Conservation (phyloP, 2,797 vertebrate species). For the Aulostomus chinensis region DNA sequence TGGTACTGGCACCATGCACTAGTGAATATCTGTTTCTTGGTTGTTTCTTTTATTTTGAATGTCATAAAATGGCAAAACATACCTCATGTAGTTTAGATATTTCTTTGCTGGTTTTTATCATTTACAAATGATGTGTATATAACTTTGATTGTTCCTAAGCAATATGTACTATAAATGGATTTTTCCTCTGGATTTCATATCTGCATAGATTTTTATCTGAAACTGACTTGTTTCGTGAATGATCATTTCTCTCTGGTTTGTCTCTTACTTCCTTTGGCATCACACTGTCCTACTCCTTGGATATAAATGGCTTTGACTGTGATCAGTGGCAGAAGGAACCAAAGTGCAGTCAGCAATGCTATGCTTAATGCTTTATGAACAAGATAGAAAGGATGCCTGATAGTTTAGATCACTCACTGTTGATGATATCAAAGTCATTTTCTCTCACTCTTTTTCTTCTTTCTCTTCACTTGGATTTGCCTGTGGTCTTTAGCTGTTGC, state of each 20-base stretch:
- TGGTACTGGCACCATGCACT: constrained; percentile 25
- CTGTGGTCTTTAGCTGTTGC: constrained; percentile 46
- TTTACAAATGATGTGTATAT: constrained; percentile 65
- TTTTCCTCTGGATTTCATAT: constrained; percentile 69
- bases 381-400: constrained; percentile 47
- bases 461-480: constrained; percentile 31
- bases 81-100: constrained; percentile 80
- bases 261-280: constrained; percentile 29
- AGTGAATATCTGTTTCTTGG: constrained; percentile 28
- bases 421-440: constrained; percentile 57
- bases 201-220: constrained; percentile 71
- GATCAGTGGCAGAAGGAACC: constrained; percentile 67
- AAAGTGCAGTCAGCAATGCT: constrained; percentile 61
- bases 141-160: constrained; percentile 77
- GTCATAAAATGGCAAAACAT: constrained; percentile 72
- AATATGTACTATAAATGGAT: constrained; percentile 78
- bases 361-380: constrained; percentile 21
- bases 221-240: constrained; percentile 51
- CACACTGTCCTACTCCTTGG: constrained; percentile 48
- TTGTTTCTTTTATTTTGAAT: constrained; percentile 57
- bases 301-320: constrained; percentile 74
- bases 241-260: constrained; percentile 46
- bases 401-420: constrained; percentile 57
- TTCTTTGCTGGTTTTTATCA: constrained; percentile 62
- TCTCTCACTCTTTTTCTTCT: constrained; percentile 49